A percentile compares a stretch with the other conserved stretches of the same genome.
phyloP scores from a whole-genome alignment of 35 echinoderm and acorn worm genomes.

The Stichopus chloronotus region DNA sequence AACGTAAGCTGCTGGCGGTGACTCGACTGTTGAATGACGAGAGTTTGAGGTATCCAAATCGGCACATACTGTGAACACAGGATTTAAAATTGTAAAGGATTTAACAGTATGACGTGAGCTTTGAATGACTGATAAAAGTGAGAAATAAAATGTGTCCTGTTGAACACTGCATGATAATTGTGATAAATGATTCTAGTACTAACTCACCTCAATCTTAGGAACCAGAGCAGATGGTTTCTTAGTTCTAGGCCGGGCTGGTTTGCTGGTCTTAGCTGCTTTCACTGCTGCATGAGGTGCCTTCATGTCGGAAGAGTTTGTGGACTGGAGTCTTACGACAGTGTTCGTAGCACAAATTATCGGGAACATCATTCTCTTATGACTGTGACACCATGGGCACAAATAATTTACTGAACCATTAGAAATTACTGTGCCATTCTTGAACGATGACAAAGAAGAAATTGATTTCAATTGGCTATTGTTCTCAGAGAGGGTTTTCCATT shows the following conservation, averaged over 20 bases:
- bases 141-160: no score
- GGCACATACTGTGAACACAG: no score
- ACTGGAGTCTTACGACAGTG: background rate
- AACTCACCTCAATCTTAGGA: constrained; percentile 26
- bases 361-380: background rate
- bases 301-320: background rate
- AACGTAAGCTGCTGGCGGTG: no score
- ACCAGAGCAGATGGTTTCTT: constrained; percentile 11
- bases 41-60: no score
- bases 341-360: background rate
- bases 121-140: no score
- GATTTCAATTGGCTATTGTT: background rate
- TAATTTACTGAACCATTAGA: background rate
- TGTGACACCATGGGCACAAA: background rate
- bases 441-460: background rate
- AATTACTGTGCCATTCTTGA: background rate
- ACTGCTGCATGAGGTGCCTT: background rate
- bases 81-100: no score
- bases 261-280: background rate
- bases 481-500: background rate
- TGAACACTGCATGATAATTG: no score
- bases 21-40: no score
- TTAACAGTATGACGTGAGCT: no score
- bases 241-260: constrained; percentile 24
- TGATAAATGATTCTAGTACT: background rate